Evolutionary conservation across 1,140 invertebrate genomes (phyloP).

Genomic region (Papilio dardanus): DNA sequence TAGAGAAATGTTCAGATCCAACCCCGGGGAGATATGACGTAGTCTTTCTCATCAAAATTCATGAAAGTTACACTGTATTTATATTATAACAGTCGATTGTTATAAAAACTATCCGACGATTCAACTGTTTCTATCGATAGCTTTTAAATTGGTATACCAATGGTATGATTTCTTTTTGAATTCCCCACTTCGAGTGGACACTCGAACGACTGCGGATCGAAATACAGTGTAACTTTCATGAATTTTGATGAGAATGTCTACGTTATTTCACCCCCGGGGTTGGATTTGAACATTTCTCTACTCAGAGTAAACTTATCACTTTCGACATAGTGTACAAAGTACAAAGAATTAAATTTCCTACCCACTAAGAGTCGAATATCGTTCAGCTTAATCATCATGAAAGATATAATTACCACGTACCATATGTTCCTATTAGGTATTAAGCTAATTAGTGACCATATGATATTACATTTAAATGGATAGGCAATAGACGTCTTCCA

Average conservation of each 20-base stretch:
- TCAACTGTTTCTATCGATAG: conserved; percentile 18
- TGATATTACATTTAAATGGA: no score
- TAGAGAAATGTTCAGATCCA: conserved; percentile 6
- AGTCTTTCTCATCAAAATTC: conserved; percentile 57
- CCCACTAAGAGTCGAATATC: no score
- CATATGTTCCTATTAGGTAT: no score
- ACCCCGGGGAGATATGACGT: conserved; percentile 40
- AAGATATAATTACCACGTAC: no score
- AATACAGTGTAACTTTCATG: conserved; percentile 47
- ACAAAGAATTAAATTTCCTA: neutral
- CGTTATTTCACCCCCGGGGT: conserved; percentile 39
- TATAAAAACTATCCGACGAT: no score
- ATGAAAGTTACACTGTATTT: conserved; percentile 45
- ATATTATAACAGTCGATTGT: no score
- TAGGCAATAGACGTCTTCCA: no score
- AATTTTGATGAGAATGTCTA: conserved; percentile 56
- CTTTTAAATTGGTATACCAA: neutral
- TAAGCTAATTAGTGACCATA: no score
- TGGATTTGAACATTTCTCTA: conserved; percentile 10
- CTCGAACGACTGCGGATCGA: conserved; percentile 28
- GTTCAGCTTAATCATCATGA: no score
- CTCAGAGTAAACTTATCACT: conserved; percentile 6
- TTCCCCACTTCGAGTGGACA: conserved; percentile 31
- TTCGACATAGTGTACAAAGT: neutral
- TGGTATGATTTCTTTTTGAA: conserved; percentile 33